Conservation (phyloP, 2,888 invertebrate species). For the Habroteleia sp. region DNA sequence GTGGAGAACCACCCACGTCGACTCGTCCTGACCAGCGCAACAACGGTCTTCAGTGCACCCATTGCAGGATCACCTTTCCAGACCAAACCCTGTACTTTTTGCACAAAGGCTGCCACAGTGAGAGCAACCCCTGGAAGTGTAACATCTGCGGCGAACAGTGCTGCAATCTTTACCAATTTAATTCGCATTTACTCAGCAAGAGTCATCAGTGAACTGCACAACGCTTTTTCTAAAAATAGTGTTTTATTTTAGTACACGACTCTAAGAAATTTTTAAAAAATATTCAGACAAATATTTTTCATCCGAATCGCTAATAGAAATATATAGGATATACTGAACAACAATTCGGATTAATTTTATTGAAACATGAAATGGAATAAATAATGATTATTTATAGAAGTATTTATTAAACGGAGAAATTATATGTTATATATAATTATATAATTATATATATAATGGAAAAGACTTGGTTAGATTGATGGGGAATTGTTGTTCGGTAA, state of each 20-base stretch:
- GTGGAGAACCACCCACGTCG: constrained; percentile 84
- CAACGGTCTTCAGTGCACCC: constrained; percentile 89
- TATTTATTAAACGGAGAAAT: too few relatives aligned
- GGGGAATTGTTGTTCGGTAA: background rate
- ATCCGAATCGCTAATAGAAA: too few relatives aligned
- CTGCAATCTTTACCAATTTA: constrained; percentile 97
- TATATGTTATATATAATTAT: too few relatives aligned
- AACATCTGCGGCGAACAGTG: constrained; percentile 98
- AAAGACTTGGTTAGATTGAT: too few relatives aligned
- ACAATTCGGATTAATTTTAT: too few relatives aligned
- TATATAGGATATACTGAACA: too few relatives aligned
- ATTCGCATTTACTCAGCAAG: constrained; percentile 96
- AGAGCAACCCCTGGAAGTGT: constrained; percentile 98
- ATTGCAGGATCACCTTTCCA: constrained; percentile 95
- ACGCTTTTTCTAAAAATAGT: constrained; percentile 4
- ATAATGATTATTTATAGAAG: too few relatives aligned
- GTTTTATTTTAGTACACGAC: constrained; percentile 1
- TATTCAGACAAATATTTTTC: too few relatives aligned
- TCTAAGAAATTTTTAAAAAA: too few relatives aligned
- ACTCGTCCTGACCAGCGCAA: constrained; percentile 85
- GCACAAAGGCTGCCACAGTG: constrained; percentile 98
- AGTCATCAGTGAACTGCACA: constrained; percentile 86
- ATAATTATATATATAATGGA: too few relatives aligned
- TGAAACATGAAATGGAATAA: too few relatives aligned
- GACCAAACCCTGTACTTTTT: constrained; percentile 98